Conservation (phyloP, 2,797 vertebrate species). For the Allobates femoralis region DNA sequence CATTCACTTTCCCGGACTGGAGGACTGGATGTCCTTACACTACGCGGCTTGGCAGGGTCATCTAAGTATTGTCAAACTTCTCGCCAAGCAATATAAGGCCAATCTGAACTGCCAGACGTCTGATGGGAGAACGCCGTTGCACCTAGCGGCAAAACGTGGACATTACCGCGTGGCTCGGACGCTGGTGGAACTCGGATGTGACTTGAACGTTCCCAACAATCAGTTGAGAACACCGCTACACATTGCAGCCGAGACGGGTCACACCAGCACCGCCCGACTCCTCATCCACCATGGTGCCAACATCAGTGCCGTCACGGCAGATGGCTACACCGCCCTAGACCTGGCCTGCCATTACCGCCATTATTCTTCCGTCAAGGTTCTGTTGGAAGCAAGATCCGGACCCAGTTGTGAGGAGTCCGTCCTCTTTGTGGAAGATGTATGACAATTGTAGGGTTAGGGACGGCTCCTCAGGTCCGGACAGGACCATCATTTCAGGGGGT, state of each 20-base stretch:
- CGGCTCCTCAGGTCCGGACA: not conserved
- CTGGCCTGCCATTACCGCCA: conserved; percentile 85
- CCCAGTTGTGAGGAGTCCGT: conserved; percentile 77
- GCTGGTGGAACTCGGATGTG: conserved; percentile 86
- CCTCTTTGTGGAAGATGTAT: conserved; percentile 82
- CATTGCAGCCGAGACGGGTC: conserved; percentile 90
- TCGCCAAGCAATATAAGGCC: conserved; percentile 87
- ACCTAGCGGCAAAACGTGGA: conserved; percentile 91
- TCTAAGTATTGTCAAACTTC: conserved; percentile 89
- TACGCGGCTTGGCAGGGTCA: conserved; percentile 95
- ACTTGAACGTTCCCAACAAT: conserved; percentile 73
- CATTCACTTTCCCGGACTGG: conserved; percentile 83
- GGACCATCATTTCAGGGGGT: not conserved
- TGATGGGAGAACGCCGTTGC: conserved; percentile 89
- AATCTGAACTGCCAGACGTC: conserved; percentile 84
- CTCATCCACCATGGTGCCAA: conserved; percentile 86
- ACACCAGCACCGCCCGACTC: conserved; percentile 93
- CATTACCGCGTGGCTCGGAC: conserved; percentile 95
- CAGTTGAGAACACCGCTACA: conserved; percentile 85
- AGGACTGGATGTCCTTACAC: conserved; percentile 92
- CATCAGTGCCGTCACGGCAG: conserved; percentile 76
- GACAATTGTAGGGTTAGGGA: not conserved
- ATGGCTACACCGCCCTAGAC: conserved; percentile 88
- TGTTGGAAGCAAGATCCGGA: conserved; percentile 84
- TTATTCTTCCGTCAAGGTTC: conserved; percentile 86